Evolutionary conservation across 1,140 invertebrate genomes (phyloP), one percentile per base, ranked within the genome.

Genomic region (Heliconius melpomene): DNA sequence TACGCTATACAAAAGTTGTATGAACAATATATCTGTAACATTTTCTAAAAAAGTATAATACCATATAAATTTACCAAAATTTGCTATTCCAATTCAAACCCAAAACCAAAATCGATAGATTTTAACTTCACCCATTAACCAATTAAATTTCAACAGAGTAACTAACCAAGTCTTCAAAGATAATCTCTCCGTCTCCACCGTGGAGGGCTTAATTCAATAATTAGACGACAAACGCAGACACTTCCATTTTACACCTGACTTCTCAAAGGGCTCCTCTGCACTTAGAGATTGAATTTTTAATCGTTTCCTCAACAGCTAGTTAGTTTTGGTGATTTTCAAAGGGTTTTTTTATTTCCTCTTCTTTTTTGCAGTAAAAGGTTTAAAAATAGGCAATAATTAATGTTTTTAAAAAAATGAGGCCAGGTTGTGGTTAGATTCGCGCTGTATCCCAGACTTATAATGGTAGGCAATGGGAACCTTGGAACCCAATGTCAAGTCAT

Each of bases 221-320:
- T 91, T 89, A 90, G 74, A 87, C 87, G 88, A 88, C 91, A 90
- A 86, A 82, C 80, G 87, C 91, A 92, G 88, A 84, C 88, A 85
- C 86, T 90, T 82, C 81, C 82, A 90, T 91, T 93, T 93, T 84
- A 91, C 91, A 93, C 91, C 90, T 93, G 90, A 89, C 83, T 90
- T 86, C 86, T 78, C 81, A 88, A 86, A 83, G 90, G 87, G 87
- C 8, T 57, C 54, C 20, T 57, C 20, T 86, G 84, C 85, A 84
- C 85, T 87, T 86, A 86, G 85, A 83, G 84, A 84, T 85, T 90
- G 90, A 86, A 92, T 92, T 90, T 90, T 91, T 90, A 91, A 92
- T 91, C 77, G 72, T 79, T 83, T 75, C 77, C 77, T 77, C 78
- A 78, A 78, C 72, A 38, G 78, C 16, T 77, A 72, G 54, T 79